phyloP scores from a whole-genome alignment of 2,888 invertebrate species.

The Netelia melanura region DNA sequence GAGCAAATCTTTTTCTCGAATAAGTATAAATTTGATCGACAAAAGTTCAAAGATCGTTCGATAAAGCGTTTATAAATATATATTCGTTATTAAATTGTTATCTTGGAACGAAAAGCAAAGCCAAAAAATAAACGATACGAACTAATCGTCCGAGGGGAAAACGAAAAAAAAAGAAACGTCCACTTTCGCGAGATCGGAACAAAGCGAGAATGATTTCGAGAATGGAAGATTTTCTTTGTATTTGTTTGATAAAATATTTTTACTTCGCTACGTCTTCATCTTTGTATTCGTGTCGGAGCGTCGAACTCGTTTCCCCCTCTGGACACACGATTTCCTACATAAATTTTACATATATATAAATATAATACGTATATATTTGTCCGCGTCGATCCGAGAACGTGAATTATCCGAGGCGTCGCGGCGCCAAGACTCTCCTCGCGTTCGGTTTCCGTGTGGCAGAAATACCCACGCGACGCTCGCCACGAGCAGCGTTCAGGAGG shows the following conservation, averaged over 20 bases:
- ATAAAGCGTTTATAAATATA: background rate
- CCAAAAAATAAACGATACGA: too few species aligned
- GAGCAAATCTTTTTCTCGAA: too few species aligned
- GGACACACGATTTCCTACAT: background rate
- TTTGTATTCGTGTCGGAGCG: background rate
- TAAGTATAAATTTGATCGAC: background rate
- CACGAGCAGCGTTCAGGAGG: background rate
- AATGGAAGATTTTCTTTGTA: too few species aligned
- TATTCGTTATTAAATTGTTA: background rate
- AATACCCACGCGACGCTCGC: constrained; percentile 51
- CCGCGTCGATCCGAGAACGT: constrained; percentile 6
- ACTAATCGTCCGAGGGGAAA: too few species aligned
- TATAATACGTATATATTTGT: background rate
- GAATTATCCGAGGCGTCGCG: constrained; percentile 19
- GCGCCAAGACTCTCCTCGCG: constrained; percentile 1
- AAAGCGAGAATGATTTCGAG: too few species aligned
- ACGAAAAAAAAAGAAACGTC: too few species aligned
- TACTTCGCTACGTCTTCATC: too few species aligned
- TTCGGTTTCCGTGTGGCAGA: constrained; percentile 15
- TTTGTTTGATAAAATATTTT: too few species aligned
- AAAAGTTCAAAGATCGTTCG: background rate
- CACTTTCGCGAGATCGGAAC: too few species aligned
- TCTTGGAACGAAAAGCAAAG: too few species aligned
- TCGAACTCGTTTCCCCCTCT: background rate
- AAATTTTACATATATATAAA: background rate